phyloP scores from a whole-genome alignment of 2,113 vertebrate genomes.

The Eclectus roratus region DNA sequence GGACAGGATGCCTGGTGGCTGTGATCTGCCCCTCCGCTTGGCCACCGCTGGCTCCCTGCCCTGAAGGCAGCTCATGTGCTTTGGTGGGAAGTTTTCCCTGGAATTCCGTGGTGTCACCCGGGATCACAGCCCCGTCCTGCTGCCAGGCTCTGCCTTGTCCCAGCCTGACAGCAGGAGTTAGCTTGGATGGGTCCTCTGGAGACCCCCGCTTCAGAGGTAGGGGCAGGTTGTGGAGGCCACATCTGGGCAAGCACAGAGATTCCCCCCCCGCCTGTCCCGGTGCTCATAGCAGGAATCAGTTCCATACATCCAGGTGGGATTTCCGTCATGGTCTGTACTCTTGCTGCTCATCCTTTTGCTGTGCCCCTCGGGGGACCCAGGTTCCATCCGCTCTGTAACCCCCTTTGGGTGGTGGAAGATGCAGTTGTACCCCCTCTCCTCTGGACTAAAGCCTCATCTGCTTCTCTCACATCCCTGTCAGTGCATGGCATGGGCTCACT shows the following conservation, averaged over 20 bases:
- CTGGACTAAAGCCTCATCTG: rapidly evolving
- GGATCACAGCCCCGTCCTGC: background rate
- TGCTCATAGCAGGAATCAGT: background rate
- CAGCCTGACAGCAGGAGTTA: background rate
- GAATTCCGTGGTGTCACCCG: background rate
- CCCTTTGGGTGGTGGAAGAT: background rate
- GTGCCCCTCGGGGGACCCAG: background rate
- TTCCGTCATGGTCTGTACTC: rapidly evolving
- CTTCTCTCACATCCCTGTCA: background rate
- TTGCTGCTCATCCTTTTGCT: background rate
- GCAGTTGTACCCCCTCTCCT: background rate
- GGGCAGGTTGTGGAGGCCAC: background rate
- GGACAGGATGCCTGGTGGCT: background rate
- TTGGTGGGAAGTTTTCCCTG: background rate
- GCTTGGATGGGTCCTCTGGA: background rate
- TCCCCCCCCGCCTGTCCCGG: rapidly evolving
- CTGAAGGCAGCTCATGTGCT: background rate
- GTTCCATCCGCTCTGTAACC: background rate
- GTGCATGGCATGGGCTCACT: background rate
- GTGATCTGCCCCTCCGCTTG: background rate
- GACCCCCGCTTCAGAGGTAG: rapidly evolving
- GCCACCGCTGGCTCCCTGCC: background rate
- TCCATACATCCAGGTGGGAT: background rate
- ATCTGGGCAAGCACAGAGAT: rapidly evolving
- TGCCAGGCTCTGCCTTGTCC: background rate